Evolutionary conservation across 2,113 vertebrate genomes (phyloP).

Genomic region (Strigops habroptila): DNA sequence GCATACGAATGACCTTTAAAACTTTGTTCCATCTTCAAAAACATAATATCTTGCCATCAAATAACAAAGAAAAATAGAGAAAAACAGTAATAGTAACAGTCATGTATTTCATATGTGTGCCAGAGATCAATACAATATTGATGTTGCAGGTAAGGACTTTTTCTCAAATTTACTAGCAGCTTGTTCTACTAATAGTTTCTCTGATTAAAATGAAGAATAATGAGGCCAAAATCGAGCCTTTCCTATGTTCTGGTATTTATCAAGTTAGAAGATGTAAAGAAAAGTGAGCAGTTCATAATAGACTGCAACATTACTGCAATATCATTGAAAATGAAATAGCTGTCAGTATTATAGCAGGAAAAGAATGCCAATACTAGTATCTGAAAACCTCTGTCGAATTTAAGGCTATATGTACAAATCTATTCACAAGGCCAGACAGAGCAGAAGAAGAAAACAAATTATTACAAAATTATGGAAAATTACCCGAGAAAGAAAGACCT

Average conservation of each 20-base stretch:
- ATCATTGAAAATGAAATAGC: not conserved
- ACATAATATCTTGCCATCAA: not conserved
- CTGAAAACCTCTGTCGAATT: not conserved
- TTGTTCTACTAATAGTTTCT: not conserved
- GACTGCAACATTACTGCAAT: not conserved
- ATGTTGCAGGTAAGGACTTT: not conserved
- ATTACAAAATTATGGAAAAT: not conserved
- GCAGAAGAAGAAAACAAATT: not conserved
- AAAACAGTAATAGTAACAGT: not conserved
- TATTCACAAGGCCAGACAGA: not conserved
- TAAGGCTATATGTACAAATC: not conserved
- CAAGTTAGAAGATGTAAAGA: not conserved
- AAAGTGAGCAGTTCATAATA: not conserved
- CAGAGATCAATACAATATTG: not conserved
- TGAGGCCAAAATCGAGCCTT: not conserved
- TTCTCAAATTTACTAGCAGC: not conserved
- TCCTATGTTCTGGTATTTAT: not conserved
- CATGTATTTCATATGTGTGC: rapidly evolving
- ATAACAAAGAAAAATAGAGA: not conserved
- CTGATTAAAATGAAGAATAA: not conserved
- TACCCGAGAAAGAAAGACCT: not conserved
- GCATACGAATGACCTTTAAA: not conserved
- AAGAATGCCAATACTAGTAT: not conserved
- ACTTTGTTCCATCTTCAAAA: not conserved
- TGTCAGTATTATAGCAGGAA: not conserved